A percentile compares a stretch with the other conserved stretches of the same genome.
These are phyloP conservation scores for Andricus quercusramuli DNA, from an alignment of 2,888 invertebrate genomes.

Conservation along the genomic window DNA sequence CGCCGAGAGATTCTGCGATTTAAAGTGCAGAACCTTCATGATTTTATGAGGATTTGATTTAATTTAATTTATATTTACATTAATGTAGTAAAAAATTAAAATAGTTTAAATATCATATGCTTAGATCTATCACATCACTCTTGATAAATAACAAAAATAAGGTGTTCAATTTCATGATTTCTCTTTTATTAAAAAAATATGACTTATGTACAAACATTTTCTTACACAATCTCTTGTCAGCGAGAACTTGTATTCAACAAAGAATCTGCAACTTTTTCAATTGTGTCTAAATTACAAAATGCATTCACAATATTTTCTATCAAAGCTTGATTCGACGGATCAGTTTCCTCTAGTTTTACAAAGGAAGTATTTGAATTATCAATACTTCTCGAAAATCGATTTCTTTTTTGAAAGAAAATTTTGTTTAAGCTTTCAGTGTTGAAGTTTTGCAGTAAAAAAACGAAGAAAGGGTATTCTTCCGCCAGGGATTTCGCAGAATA, in stretches of 20 bases:
- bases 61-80: too few species aligned
- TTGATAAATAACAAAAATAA: background rate
- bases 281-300: constrained; percentile 83
- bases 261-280: constrained; percentile 78
- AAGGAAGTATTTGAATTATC: constrained; percentile 12
- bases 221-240: background rate
- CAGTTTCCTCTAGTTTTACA: background rate
- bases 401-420: constrained; percentile 39
- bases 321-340: constrained; percentile 14
- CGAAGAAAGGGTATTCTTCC: background rate
- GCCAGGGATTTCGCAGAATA: background rate
- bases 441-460: background rate
- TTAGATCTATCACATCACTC: too few species aligned
- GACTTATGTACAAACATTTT: background rate
- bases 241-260: constrained; percentile 57
- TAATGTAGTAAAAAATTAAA: too few species aligned
- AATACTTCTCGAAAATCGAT: constrained; percentile 37
- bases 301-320: constrained; percentile 82
- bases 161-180: background rate
- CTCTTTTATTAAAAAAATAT: background rate
- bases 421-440: constrained; percentile 31
- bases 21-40: too few species aligned
- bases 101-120: too few species aligned
- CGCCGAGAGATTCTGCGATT: too few species aligned
- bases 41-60: too few species aligned